Conservation (phyloP, 2,888 invertebrate genomes). For the Chrysomela aeneicollis region DNA sequence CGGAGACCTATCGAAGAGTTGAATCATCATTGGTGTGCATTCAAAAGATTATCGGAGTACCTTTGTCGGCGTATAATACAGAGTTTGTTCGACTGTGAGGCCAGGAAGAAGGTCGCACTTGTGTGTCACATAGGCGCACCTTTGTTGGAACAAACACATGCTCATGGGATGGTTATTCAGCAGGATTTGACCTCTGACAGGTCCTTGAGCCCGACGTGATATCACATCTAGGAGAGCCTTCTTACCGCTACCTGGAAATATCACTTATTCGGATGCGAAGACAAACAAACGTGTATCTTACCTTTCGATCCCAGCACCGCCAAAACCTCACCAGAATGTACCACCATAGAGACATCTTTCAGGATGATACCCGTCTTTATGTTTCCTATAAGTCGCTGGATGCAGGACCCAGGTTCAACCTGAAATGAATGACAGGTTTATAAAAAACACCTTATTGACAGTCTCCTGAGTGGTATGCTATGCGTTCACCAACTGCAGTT, state of each 20-base stretch:
- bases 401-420: slow-evolving; percentile 83
- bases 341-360: slow-evolving; percentile 90
- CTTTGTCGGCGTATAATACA: slow-evolving; percentile 81
- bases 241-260: slow-evolving; percentile 86
- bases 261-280: too few species aligned
- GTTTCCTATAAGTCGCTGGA: slow-evolving; percentile 77
- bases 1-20: slow-evolving; percentile 61
- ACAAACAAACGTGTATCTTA: too few species aligned
- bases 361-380: slow-evolving; percentile 86
- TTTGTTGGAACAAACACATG: slow-evolving; percentile 81
- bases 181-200: slow-evolving; percentile 87
- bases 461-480: too few species aligned
- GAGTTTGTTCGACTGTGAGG: slow-evolving; percentile 86
- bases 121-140: slow-evolving; percentile 89
- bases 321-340: slow-evolving; percentile 92
- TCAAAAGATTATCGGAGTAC: slow-evolving; percentile 64
- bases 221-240: slow-evolving; percentile 93
- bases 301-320: slow-evolving; percentile 94
- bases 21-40: too few species aligned
- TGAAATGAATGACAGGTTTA: slow-evolving; percentile 55
- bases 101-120: slow-evolving; percentile 85
- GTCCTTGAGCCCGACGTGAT: slow-evolving; percentile 79
- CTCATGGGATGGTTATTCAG: slow-evolving; percentile 88
- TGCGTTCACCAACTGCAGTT: too few species aligned
- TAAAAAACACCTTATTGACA: too few species aligned